Evolutionary conservation across 2,797 vertebrate species (phyloP).

Genomic region (Momotus momota): DNA sequence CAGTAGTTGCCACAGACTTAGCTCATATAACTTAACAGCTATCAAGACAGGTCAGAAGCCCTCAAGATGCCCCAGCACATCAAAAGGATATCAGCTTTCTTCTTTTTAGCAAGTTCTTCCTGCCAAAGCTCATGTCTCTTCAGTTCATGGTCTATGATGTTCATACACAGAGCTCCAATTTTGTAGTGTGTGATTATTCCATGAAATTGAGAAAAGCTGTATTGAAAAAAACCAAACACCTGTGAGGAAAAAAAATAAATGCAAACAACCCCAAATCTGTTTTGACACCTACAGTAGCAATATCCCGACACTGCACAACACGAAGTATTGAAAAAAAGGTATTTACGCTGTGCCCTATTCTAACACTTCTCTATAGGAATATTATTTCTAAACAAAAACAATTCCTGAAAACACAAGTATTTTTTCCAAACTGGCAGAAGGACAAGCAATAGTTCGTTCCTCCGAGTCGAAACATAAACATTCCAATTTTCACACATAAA

Average conservation of each 20-base stretch:
- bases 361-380: neutral
- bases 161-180: conserved; percentile 94
- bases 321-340: neutral
- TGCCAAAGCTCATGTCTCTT: conserved; percentile 95
- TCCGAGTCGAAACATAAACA: neutral
- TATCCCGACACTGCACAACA: neutral
- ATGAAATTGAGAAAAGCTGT: conserved; percentile 93
- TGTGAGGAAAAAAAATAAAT: neutral
- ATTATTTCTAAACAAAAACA: neutral
- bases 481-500: neutral
- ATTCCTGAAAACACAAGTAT: neutral
- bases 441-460: neutral
- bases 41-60: neutral
- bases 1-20: neutral
- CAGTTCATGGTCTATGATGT: conserved; percentile 93
- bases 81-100: conserved; percentile 94
- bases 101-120: conserved; percentile 94
- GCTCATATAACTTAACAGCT: neutral
- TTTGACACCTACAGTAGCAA: neutral
- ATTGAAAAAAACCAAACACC: conserved; percentile 41
- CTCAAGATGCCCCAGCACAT: neutral
- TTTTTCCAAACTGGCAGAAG: neutral
- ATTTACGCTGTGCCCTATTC: neutral
- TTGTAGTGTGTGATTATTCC: conserved; percentile 93
- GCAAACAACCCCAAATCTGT: neutral